Percentiles rank a stretch among this genome's conserved stretches.
Evolutionary conservation across 2,113 vertebrate genomes (phyloP).

Genomic region (Chaetops frenatus): DNA sequence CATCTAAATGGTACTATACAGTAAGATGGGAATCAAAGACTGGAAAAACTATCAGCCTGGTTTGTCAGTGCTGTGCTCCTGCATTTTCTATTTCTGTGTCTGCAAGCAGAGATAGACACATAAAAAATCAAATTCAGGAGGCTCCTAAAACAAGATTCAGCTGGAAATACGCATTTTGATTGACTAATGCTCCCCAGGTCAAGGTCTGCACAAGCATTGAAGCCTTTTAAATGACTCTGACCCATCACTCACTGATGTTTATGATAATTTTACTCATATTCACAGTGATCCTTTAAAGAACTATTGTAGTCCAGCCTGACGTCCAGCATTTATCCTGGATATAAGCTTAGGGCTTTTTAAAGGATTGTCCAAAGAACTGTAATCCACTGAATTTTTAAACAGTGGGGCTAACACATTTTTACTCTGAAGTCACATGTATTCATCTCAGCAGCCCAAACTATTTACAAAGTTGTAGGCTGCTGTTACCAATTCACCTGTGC

Average conservation of each 20-base stretch:
- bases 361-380: neutral
- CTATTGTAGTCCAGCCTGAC: neutral
- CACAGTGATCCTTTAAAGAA: neutral
- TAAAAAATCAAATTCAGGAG: neutral
- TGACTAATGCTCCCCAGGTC: neutral
- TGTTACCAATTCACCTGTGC: neutral
- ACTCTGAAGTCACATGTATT: neutral
- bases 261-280: neutral
- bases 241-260: neutral
- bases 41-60: neutral
- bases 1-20: neutral
- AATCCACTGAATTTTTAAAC: neutral
- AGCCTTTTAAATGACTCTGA: neutral
- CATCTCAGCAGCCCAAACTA: neutral
- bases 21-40: neutral
- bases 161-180: neutral
- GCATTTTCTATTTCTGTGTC: neutral
- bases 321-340: neutral
- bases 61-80: neutral
- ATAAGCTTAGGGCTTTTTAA: neutral
- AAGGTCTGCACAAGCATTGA: neutral
- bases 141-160: neutral
- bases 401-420: neutral
- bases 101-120: neutral
- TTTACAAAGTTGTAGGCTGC: neutral